Conservation (phyloP, 2,888 invertebrate genomes). For the Hoplodrina blanda region DNA sequence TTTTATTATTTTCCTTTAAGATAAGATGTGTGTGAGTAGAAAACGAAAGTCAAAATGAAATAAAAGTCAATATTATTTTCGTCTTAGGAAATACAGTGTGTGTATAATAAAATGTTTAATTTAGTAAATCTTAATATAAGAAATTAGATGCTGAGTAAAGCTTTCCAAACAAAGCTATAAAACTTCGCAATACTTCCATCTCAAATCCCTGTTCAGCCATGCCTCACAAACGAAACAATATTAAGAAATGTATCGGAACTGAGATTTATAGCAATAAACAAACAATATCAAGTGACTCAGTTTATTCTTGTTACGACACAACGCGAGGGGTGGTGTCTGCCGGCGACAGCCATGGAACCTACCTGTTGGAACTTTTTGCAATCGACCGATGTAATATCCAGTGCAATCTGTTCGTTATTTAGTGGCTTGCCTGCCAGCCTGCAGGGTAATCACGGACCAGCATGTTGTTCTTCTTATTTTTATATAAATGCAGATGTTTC, state of each 20-base stretch:
- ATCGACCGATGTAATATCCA: conserved; percentile 44
- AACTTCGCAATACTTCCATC: background rate
- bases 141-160: background rate
- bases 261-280: conserved; percentile 41
- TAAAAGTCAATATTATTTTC: background rate
- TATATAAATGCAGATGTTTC: conserved; percentile 9
- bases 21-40: background rate
- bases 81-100: background rate
- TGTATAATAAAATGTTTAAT: no score
- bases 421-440: conserved; percentile 20
- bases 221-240: conserved; percentile 1
- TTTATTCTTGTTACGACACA: conserved; percentile 42
- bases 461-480: conserved; percentile 18
- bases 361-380: conserved; percentile 53
- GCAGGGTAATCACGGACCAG: conserved; percentile 31
- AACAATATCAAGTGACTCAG: conserved; percentile 50
- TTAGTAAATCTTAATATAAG: no score
- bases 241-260: conserved; percentile 7
- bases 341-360: conserved; percentile 46
- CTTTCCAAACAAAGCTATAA: background rate
- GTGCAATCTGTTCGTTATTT: conserved; percentile 44
- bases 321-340: conserved; percentile 28
- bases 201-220: background rate
- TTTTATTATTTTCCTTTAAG: conserved; percentile 23
- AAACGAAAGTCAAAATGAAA: background rate